Base-by-base conservation (phyloP, 2,797 vertebrate species). In the Molossus alvarezi region DNA sequence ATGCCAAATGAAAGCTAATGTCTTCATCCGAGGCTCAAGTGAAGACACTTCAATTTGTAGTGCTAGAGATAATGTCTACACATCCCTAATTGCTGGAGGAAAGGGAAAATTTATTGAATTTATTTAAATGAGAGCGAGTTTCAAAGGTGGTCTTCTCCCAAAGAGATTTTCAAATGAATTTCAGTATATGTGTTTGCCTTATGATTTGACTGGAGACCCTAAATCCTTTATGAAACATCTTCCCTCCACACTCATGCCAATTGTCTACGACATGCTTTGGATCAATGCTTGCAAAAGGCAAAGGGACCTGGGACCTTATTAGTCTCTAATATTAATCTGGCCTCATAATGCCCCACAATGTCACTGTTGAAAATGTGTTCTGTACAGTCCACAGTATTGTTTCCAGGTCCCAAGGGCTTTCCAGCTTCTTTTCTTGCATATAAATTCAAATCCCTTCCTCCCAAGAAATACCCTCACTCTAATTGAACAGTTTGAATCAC, bases 141-240 rank as follows among this genome's bases (percentile, higher is more conserved):
- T 85, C 57, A 79, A 84, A 73, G 17, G 9, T 73, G 25, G 45
- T 6, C 77, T 67, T 88, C 21, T 53, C 53, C 53, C 58, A 80
- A 96, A 84, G 41, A 33, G 51, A 65, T 85, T 91, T 69, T 91
- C 60, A 93, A 85, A 13, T 73, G n/a, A 73, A 90, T 65, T 80
- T n/a, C 10, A n/a, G 45, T 64, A 10, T 37, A 20, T 29, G 27
- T 14, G 27, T 48, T 86, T 79, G 23, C 29, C 21, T 65, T 57
- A 55, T 65, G 29, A 45, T 73, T 8, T 29, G 7, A 60, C 79
- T 69, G 45, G 72, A 85, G 48, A 72, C 29, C 25, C 20, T 51
- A 75, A 53, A 21, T 75, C 21, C 23, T 41, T 69, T 58, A 53
- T 33, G 25, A 90, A 81, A 5, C 11, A 79, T 29, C 67, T 69